These are phyloP conservation scores for Drosophila nigrodunni DNA, from an alignment of 1,140 invertebrate species.

Conservation along the genomic window DNA sequence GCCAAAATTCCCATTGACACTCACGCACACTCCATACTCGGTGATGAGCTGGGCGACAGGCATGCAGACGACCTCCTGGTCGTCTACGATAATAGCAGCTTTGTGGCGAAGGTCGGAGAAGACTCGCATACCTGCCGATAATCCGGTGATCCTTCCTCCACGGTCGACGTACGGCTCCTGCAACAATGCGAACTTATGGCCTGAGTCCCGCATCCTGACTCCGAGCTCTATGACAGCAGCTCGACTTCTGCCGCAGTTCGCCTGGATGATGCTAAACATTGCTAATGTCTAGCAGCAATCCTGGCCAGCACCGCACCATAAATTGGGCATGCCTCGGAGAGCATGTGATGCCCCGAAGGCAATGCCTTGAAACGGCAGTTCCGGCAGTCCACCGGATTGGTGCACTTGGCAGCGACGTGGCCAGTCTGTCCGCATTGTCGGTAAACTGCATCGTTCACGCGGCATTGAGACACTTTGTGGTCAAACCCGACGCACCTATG, in stretches of 20 bases:
- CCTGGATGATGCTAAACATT: not conserved
- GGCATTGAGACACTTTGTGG: conserved; percentile 23
- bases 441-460: conserved; percentile 17
- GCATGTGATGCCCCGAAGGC: conserved; percentile 6
- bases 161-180: not conserved
- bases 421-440: conserved; percentile 12
- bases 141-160: not conserved
- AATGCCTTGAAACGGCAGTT: conserved; percentile 1
- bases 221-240: too few species aligned
- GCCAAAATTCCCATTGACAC: conserved; percentile 1
- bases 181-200: too few species aligned
- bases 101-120: not conserved
- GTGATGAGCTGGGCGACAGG: conserved; percentile 13
- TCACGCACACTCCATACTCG: conserved; percentile 5
- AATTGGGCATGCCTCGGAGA: not conserved
- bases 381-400: not conserved
- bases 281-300: not conserved
- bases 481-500: conserved; percentile 24
- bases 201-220: too few species aligned
- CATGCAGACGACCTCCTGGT: conserved; percentile 19
- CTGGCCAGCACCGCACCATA: not conserved
- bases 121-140: not conserved
- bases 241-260: too few species aligned
- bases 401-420: conserved; percentile 14
- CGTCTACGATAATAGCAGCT: conserved; percentile 1